Conservation (phyloP, 2,113 vertebrate species). For the Tragelaphus buxtoni region DNA sequence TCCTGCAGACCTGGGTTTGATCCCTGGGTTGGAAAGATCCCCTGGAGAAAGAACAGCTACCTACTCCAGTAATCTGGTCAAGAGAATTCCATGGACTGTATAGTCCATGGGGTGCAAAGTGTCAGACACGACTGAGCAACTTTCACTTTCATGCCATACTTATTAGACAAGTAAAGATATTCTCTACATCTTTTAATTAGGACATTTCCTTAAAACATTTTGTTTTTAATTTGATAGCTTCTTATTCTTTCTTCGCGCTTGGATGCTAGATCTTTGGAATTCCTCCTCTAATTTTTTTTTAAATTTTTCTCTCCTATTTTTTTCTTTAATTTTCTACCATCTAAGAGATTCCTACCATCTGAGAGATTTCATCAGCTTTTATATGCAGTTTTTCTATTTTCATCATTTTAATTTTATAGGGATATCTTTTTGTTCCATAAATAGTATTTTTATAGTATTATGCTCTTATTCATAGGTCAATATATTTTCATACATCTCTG, state of each 20-base stretch:
- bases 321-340: background rate
- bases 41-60: background rate
- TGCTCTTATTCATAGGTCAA: no score
- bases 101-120: background rate
- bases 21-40: background rate
- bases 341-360: background rate
- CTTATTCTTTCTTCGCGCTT: background rate
- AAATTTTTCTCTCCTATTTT: background rate
- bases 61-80: background rate
- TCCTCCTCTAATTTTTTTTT: background rate
- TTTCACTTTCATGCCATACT: background rate
- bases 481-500: no score
- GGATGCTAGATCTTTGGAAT: background rate
- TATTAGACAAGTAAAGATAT: background rate
- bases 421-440: no score
- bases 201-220: background rate
- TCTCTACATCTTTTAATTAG: background rate
- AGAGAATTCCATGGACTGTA: background rate
- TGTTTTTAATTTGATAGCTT: background rate
- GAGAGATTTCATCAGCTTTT: background rate
- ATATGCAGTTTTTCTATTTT: background rate
- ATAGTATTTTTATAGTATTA: no score
- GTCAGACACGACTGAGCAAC: rapidly evolving
- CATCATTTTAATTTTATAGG: background rate
- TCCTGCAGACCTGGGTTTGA: background rate